Evolutionary conservation across 37 sponge, comb jelly and placozoan species (phyloP), one percentile per base, ranked within the genome.

Genomic region (Agelas oroides): DNA sequence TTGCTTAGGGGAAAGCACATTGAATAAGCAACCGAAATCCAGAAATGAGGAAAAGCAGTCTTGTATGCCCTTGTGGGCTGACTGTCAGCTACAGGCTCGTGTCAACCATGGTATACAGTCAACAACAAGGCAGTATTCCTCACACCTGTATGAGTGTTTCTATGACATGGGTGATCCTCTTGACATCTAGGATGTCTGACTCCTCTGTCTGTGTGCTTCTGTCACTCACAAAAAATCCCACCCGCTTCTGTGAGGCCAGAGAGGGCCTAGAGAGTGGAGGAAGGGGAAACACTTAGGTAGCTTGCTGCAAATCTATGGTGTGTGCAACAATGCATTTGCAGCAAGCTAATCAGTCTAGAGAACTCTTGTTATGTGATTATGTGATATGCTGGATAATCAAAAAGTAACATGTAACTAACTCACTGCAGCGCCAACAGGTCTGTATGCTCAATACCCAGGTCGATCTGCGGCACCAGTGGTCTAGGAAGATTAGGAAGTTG

Each of bases 401-500:
- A 46, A 46, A 8, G 46, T 8, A 46, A 46, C 3, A 12, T 46
- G 8, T 46, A 46, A 8, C 6, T 46, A 8, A 14, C 79, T 70
- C 31, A 81, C 78, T 39, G 59, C 12, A 78, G 28, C 37, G 72
- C 70, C n/a, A 37, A 20, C 52, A 79, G 12, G 28, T 84, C 77
- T 20, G 78, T 36, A 8, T 46, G 46, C 46, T 46, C 46, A 21
- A 87, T 71, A n/a, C 60, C 66, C 23, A 92, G 63, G 30, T 93
- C 90, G 28, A 93, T 81, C 13, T 62, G 13, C 0, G 94, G 90
- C 23, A 93, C 82, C 17, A 88, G 63, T 36, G 94, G 79, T 25
- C 65, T 81, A 16, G 94, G 94, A 0, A 93, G 79, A 70, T 93
- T 93, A 14, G 90, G 81, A 1, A 93, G 86, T 66, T 78, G 52